Evolutionary conservation across 2,888 invertebrate species (phyloP), one percentile per base, ranked within the genome.

Genomic region (Athetis lepigone): DNA sequence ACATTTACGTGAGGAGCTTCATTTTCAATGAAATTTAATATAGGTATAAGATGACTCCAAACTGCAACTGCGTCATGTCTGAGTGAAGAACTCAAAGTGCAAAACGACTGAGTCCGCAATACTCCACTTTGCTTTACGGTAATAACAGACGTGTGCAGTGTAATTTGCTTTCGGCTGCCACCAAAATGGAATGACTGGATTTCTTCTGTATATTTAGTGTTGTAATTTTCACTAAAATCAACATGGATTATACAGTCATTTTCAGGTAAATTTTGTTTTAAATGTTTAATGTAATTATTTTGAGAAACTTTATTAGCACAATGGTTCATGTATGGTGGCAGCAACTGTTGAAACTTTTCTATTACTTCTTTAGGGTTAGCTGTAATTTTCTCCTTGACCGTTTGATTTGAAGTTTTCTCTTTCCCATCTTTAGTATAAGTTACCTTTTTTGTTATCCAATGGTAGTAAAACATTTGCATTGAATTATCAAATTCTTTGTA

Each of bases 121-220:
- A 36, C 36, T 33, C 33, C 33, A 33, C 33, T 33, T 33, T 33
- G 11, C 13, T 33, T 33, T 4, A 33, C 11, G 13, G 11, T 11
- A 33, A 33, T 33, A 33, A 29, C 49, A 25, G 25, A 23, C 19
- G 25, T 23, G 27, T 58, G 59, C 13, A 59, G 42, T 40, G 29
- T 42, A 19, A 59, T 25, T 52, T 52, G 59, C 33, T 43, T 13
- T 11, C 63, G 37, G n/a, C 45, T 47, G 8, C 63, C 63, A 18
- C 56, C 63, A 51, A 63, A 63, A 57, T 61, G 61, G 33, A 40
- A 47, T 29, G 61, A 23, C 39, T 63, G 63, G 9, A 63, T 46
- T 57, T 63, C 36, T n/a, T 36, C 36, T 42, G 21, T 42, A 19
- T 42, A 42, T 42, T 19, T 19, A 19, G 42, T 19, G 19, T 42